Percentiles rank a stretch among this genome's conserved stretches.
These are phyloP conservation scores for Chrysochloris asiatica DNA, from an alignment of 2,113 vertebrate genomes.

Conservation along the genomic window DNA sequence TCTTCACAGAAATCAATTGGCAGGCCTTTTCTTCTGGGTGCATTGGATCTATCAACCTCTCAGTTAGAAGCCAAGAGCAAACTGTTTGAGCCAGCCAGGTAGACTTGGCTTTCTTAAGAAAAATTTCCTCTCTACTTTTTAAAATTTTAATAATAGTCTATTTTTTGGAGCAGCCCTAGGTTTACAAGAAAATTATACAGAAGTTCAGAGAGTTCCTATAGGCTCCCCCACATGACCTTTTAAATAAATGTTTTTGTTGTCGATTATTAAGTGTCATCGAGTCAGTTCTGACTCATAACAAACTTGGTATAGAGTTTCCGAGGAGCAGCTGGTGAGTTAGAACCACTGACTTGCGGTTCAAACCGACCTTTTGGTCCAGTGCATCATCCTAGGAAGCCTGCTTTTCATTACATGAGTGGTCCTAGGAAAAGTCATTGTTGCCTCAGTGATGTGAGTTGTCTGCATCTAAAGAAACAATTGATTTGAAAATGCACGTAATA, in stretches of 20 bases:
- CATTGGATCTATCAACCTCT: too few relatives aligned
- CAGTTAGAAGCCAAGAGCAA: neutral
- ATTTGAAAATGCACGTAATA: neutral
- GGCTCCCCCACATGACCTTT: too few relatives aligned
- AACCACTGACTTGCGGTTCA: too few relatives aligned
- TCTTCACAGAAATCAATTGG: neutral
- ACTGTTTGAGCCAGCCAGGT: neutral
- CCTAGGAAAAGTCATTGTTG: neutral
- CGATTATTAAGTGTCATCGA: too few relatives aligned
- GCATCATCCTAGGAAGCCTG: too few relatives aligned
- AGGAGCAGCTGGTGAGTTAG: too few relatives aligned
- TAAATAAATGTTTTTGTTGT: too few relatives aligned
- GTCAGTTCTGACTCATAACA: too few relatives aligned
- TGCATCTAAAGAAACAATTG: neutral
- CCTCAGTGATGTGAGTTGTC: neutral
- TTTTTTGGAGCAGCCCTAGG: neutral
- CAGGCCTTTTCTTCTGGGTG: neutral
- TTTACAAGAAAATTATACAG: neutral
- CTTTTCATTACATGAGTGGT: neutral
- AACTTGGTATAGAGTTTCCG: too few relatives aligned
- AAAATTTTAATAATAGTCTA: neutral
- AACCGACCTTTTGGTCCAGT: too few relatives aligned
- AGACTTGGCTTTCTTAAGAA: neutral
- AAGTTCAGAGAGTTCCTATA: neutral
- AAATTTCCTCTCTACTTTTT: neutral